Evolutionary conservation across 2,113 vertebrate species (phyloP), one percentile per base, ranked within the genome.

Genomic region (Pomatostomus ruficeps): DNA sequence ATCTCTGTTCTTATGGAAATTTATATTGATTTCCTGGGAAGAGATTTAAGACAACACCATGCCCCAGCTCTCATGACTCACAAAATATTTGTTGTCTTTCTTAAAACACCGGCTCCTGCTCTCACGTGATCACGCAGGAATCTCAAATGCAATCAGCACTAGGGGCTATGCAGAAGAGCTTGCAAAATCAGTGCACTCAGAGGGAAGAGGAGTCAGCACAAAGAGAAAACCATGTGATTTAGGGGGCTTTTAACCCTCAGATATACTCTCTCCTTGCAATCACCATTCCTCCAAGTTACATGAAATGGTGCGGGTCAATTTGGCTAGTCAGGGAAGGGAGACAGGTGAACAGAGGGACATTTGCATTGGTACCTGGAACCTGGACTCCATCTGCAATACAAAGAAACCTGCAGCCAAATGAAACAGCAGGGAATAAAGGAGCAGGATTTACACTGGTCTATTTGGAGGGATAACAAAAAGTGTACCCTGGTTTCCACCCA

Each of bases 61-160:
- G 20, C 14, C 31, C 28, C 40, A 33, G 28, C 42, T 77, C 48
- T 90, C 36, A 40, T 18, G 74, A 77, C 43, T 91, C 63, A 63
- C 49, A 63, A 45, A 71, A 9, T 85, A 93, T 91, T 94, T 94
- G 73, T 68, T 72, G 75, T 59, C 71, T 76, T 80, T 88, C 75
- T 93, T 91, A 65, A 88, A 94, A 77, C 81, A 75, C 31, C 36
- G 18, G 43, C 51, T 91, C 68, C 71, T 49, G 46, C 63, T 59
- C 82, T 93, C 61, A 72, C 0, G 1, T 66, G 74, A 81, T 85
- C 87, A 79, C 38, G 48, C 17, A 72, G 67, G 88, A 96, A 94
- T 91, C 91, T 73, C 62, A 91, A 75, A 95, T 93, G 78, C 55
- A 79, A 95, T 94, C 93, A 91, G 42, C 54, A 36, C 21, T 67